Conservation (phyloP, 2,797 vertebrate species). For the Necrosyrtes monachus region DNA sequence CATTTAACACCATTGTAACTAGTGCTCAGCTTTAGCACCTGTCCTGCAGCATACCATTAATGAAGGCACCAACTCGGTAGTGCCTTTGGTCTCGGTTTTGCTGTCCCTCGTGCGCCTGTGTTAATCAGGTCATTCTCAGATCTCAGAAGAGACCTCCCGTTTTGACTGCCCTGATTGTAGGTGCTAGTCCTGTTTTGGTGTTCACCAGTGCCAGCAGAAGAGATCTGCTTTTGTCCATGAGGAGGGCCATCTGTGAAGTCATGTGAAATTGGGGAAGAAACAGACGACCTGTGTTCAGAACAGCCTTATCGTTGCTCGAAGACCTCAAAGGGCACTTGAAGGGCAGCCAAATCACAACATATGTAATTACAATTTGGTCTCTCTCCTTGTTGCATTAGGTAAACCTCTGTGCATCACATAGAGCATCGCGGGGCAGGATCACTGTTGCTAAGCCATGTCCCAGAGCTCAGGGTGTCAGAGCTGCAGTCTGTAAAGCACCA, state of each 20-base stretch:
- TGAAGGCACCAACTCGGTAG: accelerated
- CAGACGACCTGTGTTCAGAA: accelerated
- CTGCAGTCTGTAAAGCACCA: not conserved
- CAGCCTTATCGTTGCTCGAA: not conserved
- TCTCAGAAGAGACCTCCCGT: not conserved
- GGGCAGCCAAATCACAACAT: not conserved
- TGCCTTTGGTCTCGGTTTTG: accelerated
- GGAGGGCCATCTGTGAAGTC: not conserved
- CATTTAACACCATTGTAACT: not conserved
- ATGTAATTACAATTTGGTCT: not conserved
- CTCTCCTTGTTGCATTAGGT: not conserved
- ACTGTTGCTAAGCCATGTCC: not conserved
- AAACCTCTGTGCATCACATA: accelerated
- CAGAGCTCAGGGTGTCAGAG: not conserved
- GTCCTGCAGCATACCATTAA: not conserved
- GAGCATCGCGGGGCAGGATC: accelerated
- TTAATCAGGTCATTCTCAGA: not conserved
- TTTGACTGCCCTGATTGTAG: not conserved
- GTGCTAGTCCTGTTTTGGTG: not conserved
- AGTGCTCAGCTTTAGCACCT: not conserved
- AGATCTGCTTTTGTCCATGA: not conserved
- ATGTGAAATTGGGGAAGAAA: not conserved
- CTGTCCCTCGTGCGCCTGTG: not conserved
- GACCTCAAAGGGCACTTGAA: not conserved
- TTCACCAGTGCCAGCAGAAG: not conserved